phyloP scores from a whole-genome alignment of 2,113 vertebrate species.

The Malurus cyaneus region DNA sequence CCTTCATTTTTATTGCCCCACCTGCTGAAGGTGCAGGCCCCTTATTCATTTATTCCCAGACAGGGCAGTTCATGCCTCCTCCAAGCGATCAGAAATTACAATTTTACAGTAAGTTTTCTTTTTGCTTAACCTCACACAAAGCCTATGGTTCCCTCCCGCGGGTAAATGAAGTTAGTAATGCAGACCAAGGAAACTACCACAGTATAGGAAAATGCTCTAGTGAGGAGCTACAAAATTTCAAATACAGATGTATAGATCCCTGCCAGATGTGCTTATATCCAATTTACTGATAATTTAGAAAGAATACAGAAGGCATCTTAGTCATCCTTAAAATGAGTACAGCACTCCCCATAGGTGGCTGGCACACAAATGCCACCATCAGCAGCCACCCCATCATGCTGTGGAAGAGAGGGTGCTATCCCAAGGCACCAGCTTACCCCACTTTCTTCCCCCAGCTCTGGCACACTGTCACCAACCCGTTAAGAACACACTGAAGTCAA shows the following conservation, averaged over 20 bases:
- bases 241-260: neutral
- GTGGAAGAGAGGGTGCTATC: neutral
- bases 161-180: neutral
- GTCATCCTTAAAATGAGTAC: neutral
- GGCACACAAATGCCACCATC: neutral
- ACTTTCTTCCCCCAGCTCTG: neutral
- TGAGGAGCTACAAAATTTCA: neutral
- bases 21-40: neutral
- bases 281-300: neutral
- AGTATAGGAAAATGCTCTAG: neutral
- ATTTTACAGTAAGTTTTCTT: neutral
- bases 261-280: neutral
- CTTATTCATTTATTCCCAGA: neutral
- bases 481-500: neutral
- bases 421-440: neutral
- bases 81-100: neutral
- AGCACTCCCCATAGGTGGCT: neutral
- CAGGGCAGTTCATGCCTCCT: neutral
- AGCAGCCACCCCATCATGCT: neutral
- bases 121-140: neutral
- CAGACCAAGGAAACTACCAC: neutral
- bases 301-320: neutral
- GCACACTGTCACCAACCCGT: rapidly evolving
- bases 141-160: neutral
- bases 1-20: neutral